These are phyloP conservation scores for Sander lucioperca DNA, from an alignment of 2,113 vertebrate species.

Conservation along the genomic window DNA sequence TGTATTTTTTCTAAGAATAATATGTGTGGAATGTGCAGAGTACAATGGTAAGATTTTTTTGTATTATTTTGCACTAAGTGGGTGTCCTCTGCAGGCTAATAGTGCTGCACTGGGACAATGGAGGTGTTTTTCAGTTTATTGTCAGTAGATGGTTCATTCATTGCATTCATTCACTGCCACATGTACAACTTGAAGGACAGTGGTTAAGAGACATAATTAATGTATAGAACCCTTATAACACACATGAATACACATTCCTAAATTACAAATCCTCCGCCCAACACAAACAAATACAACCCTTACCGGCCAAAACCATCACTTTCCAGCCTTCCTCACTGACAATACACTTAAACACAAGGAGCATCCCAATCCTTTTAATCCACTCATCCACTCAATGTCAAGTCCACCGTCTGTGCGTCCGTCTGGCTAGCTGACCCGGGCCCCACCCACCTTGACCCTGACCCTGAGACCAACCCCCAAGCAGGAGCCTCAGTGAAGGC, in stretches of 20 bases:
- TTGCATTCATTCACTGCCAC: conserved; percentile 50
- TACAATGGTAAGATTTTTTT: conserved; percentile 17
- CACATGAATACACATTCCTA: neutral
- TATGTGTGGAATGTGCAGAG: conserved; percentile 41
- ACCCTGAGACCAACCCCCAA: conserved; percentile 56
- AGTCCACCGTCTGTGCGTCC: conserved; percentile 79
- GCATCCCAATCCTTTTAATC: conserved; percentile 69
- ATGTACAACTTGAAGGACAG: conserved; percentile 48
- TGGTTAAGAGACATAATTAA: conserved; percentile 13
- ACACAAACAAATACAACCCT: neutral
- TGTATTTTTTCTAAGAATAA: conserved; percentile 55
- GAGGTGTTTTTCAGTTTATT: conserved; percentile 54
- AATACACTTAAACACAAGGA: conserved; percentile 49
- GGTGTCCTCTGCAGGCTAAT: conserved; percentile 31
- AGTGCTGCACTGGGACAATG: conserved; percentile 47
- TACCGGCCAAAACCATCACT: conserved; percentile 42
- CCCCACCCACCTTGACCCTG: conserved; percentile 78
- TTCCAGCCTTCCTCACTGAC: conserved; percentile 36
- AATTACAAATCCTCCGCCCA: neutral
- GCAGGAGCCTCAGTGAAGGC: neutral
- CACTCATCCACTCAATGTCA: conserved; percentile 80
- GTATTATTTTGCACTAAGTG: conserved; percentile 38
- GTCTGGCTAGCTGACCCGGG: conserved; percentile 73
- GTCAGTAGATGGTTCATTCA: conserved; percentile 43
- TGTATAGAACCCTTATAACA: neutral